Conservation (phyloP, 2,888 invertebrate genomes). For the Diaperis boleti region DNA sequence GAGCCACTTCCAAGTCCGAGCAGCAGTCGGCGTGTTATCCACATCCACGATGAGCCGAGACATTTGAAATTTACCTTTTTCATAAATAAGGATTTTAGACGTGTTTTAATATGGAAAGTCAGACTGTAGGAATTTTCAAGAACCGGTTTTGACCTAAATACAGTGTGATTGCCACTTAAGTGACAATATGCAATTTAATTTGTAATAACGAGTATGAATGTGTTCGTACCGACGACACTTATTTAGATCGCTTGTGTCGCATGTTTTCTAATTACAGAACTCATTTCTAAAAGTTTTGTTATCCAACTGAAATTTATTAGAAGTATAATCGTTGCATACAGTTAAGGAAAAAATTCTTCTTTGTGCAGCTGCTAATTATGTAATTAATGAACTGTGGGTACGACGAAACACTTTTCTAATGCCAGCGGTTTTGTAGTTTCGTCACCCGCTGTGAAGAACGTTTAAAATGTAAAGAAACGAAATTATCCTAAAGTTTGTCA, state of each 20-base stretch:
- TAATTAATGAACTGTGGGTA: too few relatives aligned
- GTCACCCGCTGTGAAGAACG: too few relatives aligned
- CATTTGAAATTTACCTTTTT: conserved; percentile 46
- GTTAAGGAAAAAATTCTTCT: neutral
- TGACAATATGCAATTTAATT: neutral
- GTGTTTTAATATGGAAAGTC: conserved; percentile 21
- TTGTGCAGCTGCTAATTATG: neutral
- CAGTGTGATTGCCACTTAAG: neutral
- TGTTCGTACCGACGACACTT: neutral
- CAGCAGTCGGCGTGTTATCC: conserved; percentile 36
- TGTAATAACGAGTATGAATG: neutral
- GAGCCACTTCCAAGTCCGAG: conserved; percentile 36
- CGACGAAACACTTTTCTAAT: too few relatives aligned
- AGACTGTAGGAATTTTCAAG: conserved; percentile 7
- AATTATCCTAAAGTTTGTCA: too few relatives aligned
- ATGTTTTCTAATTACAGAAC: neutral
- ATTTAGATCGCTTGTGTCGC: neutral
- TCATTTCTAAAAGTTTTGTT: neutral
- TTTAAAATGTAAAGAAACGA: too few relatives aligned
- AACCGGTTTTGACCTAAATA: neutral
- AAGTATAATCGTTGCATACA: neutral
- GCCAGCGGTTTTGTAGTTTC: too few relatives aligned
- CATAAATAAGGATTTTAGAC: conserved; percentile 42
- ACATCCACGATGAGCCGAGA: conserved; percentile 39
- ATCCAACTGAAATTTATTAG: neutral